Conservation (phyloP, 2,797 vertebrate species). For the Sylvilagus floridanus region DNA sequence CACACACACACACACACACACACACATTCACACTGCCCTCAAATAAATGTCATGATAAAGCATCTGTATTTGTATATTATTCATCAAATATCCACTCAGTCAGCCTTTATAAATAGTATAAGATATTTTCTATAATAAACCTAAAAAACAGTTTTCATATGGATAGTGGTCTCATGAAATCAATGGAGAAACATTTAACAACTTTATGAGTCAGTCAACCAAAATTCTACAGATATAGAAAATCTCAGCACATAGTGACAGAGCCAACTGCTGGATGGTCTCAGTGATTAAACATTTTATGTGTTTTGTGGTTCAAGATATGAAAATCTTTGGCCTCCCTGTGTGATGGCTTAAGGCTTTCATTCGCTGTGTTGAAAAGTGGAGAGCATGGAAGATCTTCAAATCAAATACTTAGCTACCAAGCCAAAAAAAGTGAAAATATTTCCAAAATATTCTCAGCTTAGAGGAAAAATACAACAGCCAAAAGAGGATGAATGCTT, state of each 20-base stretch:
- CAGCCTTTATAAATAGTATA: neutral
- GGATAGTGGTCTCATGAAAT: neutral
- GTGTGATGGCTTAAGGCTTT: neutral
- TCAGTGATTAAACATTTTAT: neutral
- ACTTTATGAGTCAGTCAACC: neutral
- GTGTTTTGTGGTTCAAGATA: neutral
- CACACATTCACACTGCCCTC: no score
- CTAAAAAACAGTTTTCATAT: neutral
- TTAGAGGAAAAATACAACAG: neutral
- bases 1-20: no score
- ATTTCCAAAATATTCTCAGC: neutral
- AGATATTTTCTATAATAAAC: neutral
- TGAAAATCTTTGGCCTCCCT: constrained; percentile 26
- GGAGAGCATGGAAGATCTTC: neutral
- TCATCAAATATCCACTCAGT: no score
- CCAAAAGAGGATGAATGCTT: neutral
- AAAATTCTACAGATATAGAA: neutral
- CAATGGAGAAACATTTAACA: neutral
- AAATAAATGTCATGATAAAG: no score
- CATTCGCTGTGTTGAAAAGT: neutral
- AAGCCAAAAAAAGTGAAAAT: neutral
- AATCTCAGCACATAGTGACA: neutral
- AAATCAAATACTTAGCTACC: neutral
- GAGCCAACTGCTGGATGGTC: neutral
- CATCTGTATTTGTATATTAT: no score